These are phyloP conservation scores for Petrocephalus schoutedeni DNA, from an alignment of 2,797 vertebrate genomes.

Conservation along the genomic window DNA sequence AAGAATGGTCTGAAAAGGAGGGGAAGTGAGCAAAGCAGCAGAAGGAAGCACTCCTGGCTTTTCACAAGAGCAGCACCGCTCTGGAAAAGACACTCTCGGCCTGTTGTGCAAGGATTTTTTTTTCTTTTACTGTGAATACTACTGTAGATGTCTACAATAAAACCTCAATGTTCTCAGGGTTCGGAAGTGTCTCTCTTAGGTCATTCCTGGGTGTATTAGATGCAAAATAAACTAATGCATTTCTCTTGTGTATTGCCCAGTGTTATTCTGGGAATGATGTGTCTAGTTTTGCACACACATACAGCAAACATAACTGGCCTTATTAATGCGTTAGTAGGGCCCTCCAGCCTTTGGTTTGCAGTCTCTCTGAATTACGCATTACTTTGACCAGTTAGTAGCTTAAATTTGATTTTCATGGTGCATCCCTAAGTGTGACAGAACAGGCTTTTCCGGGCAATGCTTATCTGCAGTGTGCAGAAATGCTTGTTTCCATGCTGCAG, in stretches of 20 bases:
- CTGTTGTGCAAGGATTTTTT: not conserved
- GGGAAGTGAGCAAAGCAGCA: constrained; percentile 40
- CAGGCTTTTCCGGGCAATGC: too few relatives aligned
- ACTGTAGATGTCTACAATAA: not conserved
- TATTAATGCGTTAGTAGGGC: not conserved
- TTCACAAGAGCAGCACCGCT: not conserved
- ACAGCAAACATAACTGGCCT: not conserved
- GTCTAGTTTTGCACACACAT: not conserved
- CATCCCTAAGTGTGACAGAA: not conserved
- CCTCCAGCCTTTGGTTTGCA: not conserved
- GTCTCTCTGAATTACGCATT: not conserved
- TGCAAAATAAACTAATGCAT: not conserved
- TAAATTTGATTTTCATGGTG: not conserved
- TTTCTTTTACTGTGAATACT: not conserved
- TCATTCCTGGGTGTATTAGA: not conserved
- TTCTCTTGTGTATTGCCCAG: not conserved
- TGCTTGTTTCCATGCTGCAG: not conserved
- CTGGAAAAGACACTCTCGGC: not conserved
- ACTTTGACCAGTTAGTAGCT: not conserved
- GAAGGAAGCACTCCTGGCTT: not conserved
- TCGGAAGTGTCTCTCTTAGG: not conserved
- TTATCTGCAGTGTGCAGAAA: not conserved
- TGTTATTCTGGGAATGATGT: not conserved
- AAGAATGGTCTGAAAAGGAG: constrained; percentile 59
- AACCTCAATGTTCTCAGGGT: not conserved